Evolutionary conservation across 2,888 invertebrate species (phyloP), one percentile per base, ranked within the genome.

Genomic region (Brachycybe producta): DNA sequence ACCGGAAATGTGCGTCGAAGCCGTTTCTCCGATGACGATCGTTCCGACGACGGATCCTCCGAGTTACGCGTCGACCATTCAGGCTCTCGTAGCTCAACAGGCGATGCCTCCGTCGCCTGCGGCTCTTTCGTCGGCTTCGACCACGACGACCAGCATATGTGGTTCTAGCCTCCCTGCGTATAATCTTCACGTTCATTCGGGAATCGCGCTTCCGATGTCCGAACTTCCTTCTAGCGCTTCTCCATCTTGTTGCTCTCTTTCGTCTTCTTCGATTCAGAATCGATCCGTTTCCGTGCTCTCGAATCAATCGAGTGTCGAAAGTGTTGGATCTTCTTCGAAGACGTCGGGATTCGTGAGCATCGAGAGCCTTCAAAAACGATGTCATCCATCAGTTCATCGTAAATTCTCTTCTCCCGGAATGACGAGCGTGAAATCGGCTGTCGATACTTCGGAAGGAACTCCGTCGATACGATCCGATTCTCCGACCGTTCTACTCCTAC

Each of bases 231-330:
- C 42, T 4, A 44, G 40, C 11, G 28, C 72, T 43, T 69, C 73
- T 51, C 70, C 77, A 51, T 73, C 74, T 54, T 81, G 82, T 58
- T 90, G 88, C 70, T 86, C 87, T 57, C 81, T 88, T 59, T 90
- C 90, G 64, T 86, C 88, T 62, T 92, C 92, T 3, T 94, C 94
- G 1, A 94, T 92, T 62, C 94, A 94, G 0, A 90, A 92, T 62
- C 75, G 92, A 19, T n/a, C n/a, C n/a, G n/a, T n/a, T n/a, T n/a
- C n/a, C n/a, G n/a, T n/a, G n/a, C n/a, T n/a, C n/a, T n/a, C n/a
- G n/a, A n/a, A n/a, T n/a, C n/a, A n/a, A n/a, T n/a, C n/a, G n/a
- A n/a, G n/a, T n/a, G n/a, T n/a, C n/a, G n/a, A n/a, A n/a, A n/a
- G n/a, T n/a, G n/a, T n/a, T n/a, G n/a, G n/a, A n/a, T n/a, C n/a